phyloP scores from a whole-genome alignment of 2,888 invertebrate genomes.

The Pollenia amentaria region DNA sequence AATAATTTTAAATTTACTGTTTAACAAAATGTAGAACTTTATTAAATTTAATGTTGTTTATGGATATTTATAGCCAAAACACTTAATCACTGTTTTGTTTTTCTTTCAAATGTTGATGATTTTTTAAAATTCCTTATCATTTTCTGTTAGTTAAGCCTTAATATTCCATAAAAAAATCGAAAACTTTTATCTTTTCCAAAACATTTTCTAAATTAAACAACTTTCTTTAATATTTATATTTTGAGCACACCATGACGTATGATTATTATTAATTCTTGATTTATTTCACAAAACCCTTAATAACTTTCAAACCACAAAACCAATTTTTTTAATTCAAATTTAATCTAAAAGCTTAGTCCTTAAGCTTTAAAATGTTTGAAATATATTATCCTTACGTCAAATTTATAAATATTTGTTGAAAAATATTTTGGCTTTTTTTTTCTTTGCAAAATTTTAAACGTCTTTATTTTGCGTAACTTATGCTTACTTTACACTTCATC shows the following conservation, averaged over 20 bases:
- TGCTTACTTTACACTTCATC: slow-evolving; percentile 66
- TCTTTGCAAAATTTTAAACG: slow-evolving; percentile 9
- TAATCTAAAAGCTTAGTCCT: neutral
- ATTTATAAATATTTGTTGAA: slow-evolving; percentile 15
- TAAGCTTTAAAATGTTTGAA: neutral
- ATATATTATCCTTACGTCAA: slow-evolving; percentile 9
- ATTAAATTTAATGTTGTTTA: too few relatives aligned
- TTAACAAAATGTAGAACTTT: too few relatives aligned
- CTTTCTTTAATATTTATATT: neutral
- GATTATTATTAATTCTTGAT: slow-evolving; percentile 50
- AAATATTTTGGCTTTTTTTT: slow-evolving; percentile 7
- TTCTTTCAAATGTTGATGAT: too few relatives aligned
- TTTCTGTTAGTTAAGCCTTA: neutral
- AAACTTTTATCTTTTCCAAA: neutral
- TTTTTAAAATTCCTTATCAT: neutral
- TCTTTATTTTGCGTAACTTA: slow-evolving; percentile 22
- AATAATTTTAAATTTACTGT: too few relatives aligned
- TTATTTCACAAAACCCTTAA: slow-evolving; percentile 1
- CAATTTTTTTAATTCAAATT: slow-evolving; percentile 5
- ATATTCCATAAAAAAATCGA: neutral
- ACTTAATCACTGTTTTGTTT: too few relatives aligned
- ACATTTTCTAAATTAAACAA: neutral
- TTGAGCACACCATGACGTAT: slow-evolving; percentile 21
- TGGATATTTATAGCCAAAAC: too few relatives aligned
- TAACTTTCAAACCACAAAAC: neutral